A percentile compares a stretch with the other conserved stretches of the same genome.
phyloP scores from a whole-genome alignment of 2,113 vertebrate species.

The Calcarius ornatus region DNA sequence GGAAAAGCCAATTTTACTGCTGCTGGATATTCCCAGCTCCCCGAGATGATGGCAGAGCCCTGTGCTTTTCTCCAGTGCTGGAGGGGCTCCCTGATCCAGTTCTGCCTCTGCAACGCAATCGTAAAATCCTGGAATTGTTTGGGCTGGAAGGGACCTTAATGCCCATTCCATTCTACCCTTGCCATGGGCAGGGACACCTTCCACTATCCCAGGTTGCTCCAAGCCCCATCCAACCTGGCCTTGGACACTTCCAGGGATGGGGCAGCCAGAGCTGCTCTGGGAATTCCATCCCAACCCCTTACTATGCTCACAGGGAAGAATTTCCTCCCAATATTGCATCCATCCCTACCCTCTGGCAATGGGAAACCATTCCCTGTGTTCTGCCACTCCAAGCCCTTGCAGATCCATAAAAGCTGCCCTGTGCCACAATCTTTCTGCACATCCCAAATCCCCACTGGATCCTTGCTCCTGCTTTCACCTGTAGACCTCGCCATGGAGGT shows the following conservation, averaged over 20 bases:
- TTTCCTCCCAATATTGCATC: not conserved
- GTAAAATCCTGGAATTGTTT: not conserved
- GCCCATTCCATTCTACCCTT: not conserved
- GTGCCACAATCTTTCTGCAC: too few species aligned
- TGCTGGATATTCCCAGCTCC: not conserved
- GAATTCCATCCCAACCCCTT: not conserved
- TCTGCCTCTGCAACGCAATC: not conserved
- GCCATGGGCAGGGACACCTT: not conserved
- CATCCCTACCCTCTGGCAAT: not conserved
- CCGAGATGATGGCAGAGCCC: not conserved
- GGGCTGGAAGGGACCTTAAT: too few species aligned
- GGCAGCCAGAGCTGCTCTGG: not conserved
- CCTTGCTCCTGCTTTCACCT: accelerated
- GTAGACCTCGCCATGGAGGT: not conserved
- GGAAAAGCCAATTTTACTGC: not conserved
- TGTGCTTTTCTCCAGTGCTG: not conserved
- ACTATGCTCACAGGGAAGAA: not conserved
- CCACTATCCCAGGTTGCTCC: accelerated
- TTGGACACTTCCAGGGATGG: not conserved
- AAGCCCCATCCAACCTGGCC: accelerated
- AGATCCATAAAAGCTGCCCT: not conserved
- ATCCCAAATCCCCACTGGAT: accelerated
- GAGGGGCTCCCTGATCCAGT: not conserved
- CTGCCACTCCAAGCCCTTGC: not conserved
- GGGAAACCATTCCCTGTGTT: not conserved